A percentile compares a stretch with the other conserved stretches of the same genome.
phyloP scores from a whole-genome alignment of 1,140 invertebrate species.

The Drosophila serrata region DNA sequence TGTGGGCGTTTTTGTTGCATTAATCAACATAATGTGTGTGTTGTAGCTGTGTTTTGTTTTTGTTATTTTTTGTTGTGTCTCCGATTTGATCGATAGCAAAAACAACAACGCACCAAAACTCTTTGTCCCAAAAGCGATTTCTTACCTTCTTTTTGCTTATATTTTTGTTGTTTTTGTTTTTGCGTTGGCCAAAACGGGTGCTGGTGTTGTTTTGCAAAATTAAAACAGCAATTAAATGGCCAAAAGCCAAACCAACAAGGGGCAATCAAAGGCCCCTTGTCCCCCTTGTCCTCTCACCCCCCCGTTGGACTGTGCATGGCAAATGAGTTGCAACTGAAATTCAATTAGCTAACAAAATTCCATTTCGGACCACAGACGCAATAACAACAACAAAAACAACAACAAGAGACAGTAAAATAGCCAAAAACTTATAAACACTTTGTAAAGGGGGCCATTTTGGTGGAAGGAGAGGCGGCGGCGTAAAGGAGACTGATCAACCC shows the following conservation, averaged over 20 bases:
- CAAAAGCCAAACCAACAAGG: slow-evolving; percentile 69
- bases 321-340: slow-evolving; percentile 84
- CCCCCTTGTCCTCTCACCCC: not conserved
- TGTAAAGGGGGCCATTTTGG: slow-evolving; percentile 20
- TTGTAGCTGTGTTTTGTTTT: slow-evolving; percentile 43
- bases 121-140: slow-evolving; percentile 47
- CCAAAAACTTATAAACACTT: slow-evolving; percentile 81
- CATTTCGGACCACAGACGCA: slow-evolving; percentile 71
- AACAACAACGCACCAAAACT: slow-evolving; percentile 42
- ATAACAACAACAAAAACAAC: slow-evolving; percentile 26
- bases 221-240: slow-evolving; percentile 83
- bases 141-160: slow-evolving; percentile 26
- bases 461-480: not conserved
- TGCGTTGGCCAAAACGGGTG: slow-evolving; percentile 41
- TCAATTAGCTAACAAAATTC: slow-evolving; percentile 84
- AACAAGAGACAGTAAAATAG: slow-evolving; percentile 53
- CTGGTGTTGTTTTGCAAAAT: slow-evolving; percentile 60
- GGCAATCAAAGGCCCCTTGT: slow-evolving; percentile 24
- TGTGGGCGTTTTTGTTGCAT: slow-evolving; percentile 68
- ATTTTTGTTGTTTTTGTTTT: slow-evolving; percentile 26
- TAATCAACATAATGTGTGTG: slow-evolving; percentile 68
- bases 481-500: slow-evolving; percentile 34
- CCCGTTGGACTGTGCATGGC: slow-evolving; percentile 64
- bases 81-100: slow-evolving; percentile 45
- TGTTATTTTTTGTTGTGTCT: slow-evolving; percentile 25